Evolutionary conservation across 2,888 invertebrate species (phyloP).

Genomic region (Cremastinae sp.): DNA sequence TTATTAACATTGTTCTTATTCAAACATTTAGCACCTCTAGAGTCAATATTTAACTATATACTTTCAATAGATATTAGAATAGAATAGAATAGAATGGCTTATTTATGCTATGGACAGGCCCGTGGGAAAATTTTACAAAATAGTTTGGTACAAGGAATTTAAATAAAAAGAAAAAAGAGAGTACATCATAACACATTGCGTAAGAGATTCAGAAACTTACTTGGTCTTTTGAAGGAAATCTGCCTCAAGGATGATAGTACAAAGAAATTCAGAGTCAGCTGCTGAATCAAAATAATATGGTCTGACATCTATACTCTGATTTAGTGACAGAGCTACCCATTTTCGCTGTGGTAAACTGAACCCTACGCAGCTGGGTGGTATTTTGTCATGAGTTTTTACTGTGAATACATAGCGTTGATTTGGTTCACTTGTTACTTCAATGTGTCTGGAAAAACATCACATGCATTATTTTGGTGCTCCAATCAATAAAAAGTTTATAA

Average conservation of each 20-base stretch:
- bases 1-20: no score
- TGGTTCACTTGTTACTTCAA: conserved; percentile 91
- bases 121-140: no score
- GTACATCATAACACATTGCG: conserved; percentile 4
- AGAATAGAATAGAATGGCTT: no score
- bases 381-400: conserved; percentile 86
- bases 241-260: conserved; percentile 91
- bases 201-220: conserved; percentile 83
- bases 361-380: conserved; percentile 91
- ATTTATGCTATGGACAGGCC: no score
- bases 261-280: conserved; percentile 89
- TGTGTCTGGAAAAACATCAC: conserved; percentile 90
- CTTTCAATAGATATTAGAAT: no score
- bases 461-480: no score
- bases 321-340: conserved; percentile 97
- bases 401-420: conserved; percentile 93
- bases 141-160: not conserved
- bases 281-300: conserved; percentile 87
- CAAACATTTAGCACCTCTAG: no score
- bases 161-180: conserved; percentile 7
- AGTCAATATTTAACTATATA: no score
- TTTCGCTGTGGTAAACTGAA: conserved; percentile 97
- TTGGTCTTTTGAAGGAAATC: conserved; percentile 97
- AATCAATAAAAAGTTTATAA: no score
- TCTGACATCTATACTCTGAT: conserved; percentile 93